Conservation (phyloP, 2,797 vertebrate genomes). For the Oreortyx pictus region DNA sequence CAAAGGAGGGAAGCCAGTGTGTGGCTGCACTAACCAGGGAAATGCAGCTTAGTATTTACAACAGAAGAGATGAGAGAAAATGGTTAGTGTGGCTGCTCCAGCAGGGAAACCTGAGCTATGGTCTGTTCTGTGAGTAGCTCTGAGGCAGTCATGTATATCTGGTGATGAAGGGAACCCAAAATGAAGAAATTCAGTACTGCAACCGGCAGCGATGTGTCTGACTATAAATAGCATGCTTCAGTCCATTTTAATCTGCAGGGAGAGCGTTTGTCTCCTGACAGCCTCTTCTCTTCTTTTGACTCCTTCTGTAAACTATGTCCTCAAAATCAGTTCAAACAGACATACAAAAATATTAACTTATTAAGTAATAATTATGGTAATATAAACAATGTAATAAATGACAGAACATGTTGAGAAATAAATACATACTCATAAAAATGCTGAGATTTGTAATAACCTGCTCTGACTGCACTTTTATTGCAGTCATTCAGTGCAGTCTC, state of each 20-base stretch:
- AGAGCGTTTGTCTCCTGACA: conserved; percentile 28
- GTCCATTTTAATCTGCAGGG: conserved; percentile 11
- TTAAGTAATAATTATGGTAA: conserved; percentile 32
- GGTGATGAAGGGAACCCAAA: conserved; percentile 15
- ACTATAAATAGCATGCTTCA: conserved; percentile 50
- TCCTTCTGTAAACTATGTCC: conserved; percentile 31
- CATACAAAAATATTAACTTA: conserved; percentile 1
- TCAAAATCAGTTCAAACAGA: conserved; percentile 36
- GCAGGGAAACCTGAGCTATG: conserved; percentile 29
- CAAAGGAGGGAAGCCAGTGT: not conserved
- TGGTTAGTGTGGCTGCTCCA: conserved; percentile 22
- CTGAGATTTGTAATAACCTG: conserved; percentile 31
- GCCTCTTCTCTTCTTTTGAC: conserved; percentile 13
- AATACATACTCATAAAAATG: not conserved
- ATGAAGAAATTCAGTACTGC: not conserved
- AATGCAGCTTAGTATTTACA: not conserved
- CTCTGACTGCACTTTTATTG: not conserved
- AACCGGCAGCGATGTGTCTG: conserved; percentile 9
- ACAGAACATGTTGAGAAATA: conserved; percentile 3
- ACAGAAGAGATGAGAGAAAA: not conserved
- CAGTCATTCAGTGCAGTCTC: conserved; percentile 23
- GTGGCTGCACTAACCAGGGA: conserved; percentile 13
- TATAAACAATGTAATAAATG: not conserved
- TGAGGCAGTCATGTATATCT: conserved; percentile 24
- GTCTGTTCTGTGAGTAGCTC: conserved; percentile 25